Base-by-base conservation (phyloP, 1,140 invertebrate species). In the Panonychus citri region DNA sequence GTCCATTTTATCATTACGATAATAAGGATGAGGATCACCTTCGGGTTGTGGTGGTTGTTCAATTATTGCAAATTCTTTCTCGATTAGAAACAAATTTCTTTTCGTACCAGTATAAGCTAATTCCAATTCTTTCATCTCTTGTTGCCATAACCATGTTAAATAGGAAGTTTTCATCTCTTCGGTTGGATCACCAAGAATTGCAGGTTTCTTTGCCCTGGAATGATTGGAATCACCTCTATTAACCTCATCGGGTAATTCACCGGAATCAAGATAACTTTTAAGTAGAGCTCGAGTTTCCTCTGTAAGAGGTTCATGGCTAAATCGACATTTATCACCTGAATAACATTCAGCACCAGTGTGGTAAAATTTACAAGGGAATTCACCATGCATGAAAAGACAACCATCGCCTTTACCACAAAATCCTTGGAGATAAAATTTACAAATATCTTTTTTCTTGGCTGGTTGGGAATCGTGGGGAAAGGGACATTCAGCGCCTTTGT, bases 351-450 rank as follows among this genome's bases (percentile, higher is more conserved):
- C 76, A 62, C 87, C 88, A 48, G 86, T 85, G 66, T 96, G 90
- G 66, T 82, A 94, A 73, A 85, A 94, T 75, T 95, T 95, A 71
- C 91, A 97, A 37, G 91, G 91, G 68, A 93, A 96, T 68, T 95
- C 89, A 62, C 82, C 80, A 74, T 97, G 91, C 81, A 96, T 85
- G 66, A 91, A 97, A 3, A 88, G 73, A 73, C 91, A 97, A 69
- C 89, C 88, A 60, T 91, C 86, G 60, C 34, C 79, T 74, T 95
- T 95, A 10, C 84, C 83, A 72, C 91, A 96, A 67, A 85, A 87
- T 56, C 90, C 86, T 77, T 85, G 88, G 42, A 94, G 68, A 71
- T 94, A 95, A 73, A 93, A 97, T 72, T 95, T 95, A 69, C 91
- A 96, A 0, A 95, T 70, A 68, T 96, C 90, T 75, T 87, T 77